A percentile compares a stretch with the other conserved stretches of the same genome.
Conservation (phyloP, 2,888 invertebrate species). For the Subacronicta megacephala region DNA sequence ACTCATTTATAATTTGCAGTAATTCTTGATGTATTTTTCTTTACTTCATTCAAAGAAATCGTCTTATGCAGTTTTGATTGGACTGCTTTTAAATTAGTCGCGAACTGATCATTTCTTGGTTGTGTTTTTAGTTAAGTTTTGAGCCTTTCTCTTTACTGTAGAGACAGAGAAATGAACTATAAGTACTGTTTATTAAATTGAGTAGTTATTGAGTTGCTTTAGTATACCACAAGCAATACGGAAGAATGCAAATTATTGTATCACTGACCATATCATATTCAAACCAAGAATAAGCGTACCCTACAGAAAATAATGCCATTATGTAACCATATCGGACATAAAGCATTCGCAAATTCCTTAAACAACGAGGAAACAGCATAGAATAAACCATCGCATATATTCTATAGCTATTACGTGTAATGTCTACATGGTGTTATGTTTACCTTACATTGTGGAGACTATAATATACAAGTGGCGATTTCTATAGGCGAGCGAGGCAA, state of each 20-base stretch:
- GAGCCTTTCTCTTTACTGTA: too few relatives aligned
- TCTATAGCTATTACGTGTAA: constrained; percentile 67
- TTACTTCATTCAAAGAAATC: background rate
- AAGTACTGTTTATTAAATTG: too few relatives aligned
- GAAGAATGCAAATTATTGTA: background rate
- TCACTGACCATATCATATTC: background rate
- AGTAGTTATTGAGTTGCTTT: too few relatives aligned
- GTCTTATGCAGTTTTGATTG: constrained; percentile 23
- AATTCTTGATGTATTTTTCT: background rate
- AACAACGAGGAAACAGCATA: constrained; percentile 51
- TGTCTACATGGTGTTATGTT: constrained; percentile 66
- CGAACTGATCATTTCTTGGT: background rate
- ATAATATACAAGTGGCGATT: constrained; percentile 61
- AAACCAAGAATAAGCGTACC: constrained; percentile 11
- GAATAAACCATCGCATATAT: constrained; percentile 62
- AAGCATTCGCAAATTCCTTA: constrained; percentile 44
- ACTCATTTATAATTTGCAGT: background rate
- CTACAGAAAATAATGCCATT: constrained; percentile 45
- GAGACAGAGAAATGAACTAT: background rate
- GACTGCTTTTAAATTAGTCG: constrained; percentile 23
- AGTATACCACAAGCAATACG: background rate
- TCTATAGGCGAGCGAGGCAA: constrained; percentile 67
- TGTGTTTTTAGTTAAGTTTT: too few relatives aligned
- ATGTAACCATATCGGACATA: constrained; percentile 39
- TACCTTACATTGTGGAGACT: constrained; percentile 64